phyloP scores from a whole-genome alignment of 2,888 invertebrate genomes.

The Strigamia maritima region DNA sequence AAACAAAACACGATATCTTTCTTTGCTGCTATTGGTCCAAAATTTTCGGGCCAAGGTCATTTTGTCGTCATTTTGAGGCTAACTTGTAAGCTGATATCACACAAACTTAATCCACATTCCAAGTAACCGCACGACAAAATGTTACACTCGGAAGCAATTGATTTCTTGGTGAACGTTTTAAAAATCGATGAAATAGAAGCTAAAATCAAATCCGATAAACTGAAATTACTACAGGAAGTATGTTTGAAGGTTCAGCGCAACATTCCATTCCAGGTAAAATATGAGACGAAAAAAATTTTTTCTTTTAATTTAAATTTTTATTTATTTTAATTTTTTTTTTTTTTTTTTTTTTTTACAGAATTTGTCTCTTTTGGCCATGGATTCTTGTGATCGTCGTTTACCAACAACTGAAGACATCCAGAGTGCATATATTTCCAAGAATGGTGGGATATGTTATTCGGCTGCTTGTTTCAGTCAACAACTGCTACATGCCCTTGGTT shows the following conservation, averaged over 20 bases:
- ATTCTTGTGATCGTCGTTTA: neutral
- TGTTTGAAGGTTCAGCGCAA: neutral
- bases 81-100: no score
- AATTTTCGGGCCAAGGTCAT: no score
- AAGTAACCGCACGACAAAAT: neutral
- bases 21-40: neutral
- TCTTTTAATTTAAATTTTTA: neutral
- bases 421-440: neutral
- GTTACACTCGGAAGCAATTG: neutral
- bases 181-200: neutral
- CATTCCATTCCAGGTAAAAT: neutral
- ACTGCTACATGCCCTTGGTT: neutral
- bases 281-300: neutral
- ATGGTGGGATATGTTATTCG: constrained; percentile 1
- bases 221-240: neutral
- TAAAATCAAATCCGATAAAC: neutral
- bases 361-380: neutral
- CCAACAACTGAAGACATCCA: neutral
- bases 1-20: neutral
- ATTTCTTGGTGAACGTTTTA: neutral
- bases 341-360: neutral
- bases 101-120: no score
- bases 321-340: neutral
- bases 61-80: no score
- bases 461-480: neutral